Base-by-base conservation (phyloP, 2,797 vertebrate genomes). In the Chrosomus eos region DNA sequence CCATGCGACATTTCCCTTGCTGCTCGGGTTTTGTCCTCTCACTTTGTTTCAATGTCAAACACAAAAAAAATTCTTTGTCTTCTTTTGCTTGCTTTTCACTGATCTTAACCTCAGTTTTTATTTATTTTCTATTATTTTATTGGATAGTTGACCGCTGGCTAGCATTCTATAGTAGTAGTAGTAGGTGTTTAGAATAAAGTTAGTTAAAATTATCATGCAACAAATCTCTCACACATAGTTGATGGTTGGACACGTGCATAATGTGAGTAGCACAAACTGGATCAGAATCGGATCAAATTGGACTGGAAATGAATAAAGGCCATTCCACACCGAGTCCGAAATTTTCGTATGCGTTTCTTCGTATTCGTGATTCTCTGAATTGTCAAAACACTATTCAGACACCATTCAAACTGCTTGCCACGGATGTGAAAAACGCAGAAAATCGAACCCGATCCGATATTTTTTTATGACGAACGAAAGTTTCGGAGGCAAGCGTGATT, bases 1-100 rank as follows among this genome's bases (percentile, higher is more conserved):
- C 67, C 38, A 60, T 45, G 38, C 80, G 28, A 23, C 36, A 23
- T 72, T 72, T 82, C 26, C 23, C n/a, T 81, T 62, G 19, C 68
- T 72, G 51, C 71, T 71, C 38, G 5, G 9, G 28, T 28, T 40
- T 72, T 71, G 53, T 58, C n/a, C 9, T 81, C 58, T 38, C 36
- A 13, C 80, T 58, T 53, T 58, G 48, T 71, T 81, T 58, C 40
- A 31, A 18, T 43, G 53, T 77, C 53, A 60, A 58, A 60, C 23
- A 36, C 7, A n/a, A 31, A 11, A 0, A 3, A 33, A 33, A 18
- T 7, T 75, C 3, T n/a, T 4, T n/a, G 3, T 43, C 43, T 36
- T 58, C 60, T 55, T 58, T 26, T 3, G 3, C 33, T 14, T 3
- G 23, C 14, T 60, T 6, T 77, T 77, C 8, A 26, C 53, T 5